Evolutionary conservation across 2,888 invertebrate species (phyloP).

Genomic region (Hypsopygia costalis): DNA sequence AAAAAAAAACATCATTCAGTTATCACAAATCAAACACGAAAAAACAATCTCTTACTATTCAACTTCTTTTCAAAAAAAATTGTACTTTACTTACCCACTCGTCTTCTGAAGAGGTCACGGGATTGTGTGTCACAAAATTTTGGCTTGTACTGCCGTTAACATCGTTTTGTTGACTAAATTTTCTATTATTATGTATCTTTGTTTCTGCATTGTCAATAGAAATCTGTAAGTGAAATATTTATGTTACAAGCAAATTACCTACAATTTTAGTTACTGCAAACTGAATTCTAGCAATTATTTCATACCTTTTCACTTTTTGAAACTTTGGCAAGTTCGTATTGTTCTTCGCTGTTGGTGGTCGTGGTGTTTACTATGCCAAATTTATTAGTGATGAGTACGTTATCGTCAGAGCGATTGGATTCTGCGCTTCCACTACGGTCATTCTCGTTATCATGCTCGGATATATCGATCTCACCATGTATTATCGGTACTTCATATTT

Average conservation of each 20-base stretch:
- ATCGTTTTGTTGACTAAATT: constrained; percentile 1
- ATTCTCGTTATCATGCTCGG: constrained; percentile 11
- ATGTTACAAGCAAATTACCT: too few species aligned
- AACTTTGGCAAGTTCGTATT: too few species aligned
- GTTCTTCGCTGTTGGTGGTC: too few species aligned
- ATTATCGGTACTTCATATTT: not conserved
- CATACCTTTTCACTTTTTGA: too few species aligned
- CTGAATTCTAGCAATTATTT: too few species aligned
- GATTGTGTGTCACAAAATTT: not conserved
- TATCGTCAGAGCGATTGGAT: constrained; percentile 41
- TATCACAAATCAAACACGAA: too few species aligned
- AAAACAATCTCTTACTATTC: not conserved
- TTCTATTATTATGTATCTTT: not conserved
- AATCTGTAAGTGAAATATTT: too few species aligned
- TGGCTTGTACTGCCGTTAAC: constrained; percentile 2
- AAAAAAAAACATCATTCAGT: too few species aligned
- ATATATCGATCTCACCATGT: not conserved
- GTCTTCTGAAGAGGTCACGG: not conserved
- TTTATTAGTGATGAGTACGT: constrained; percentile 45
- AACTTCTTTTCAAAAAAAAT: not conserved
- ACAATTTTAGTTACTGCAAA: too few species aligned
- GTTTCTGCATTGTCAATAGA: too few species aligned
- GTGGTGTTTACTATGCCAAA: constrained; percentile 12
- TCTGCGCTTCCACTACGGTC: constrained; percentile 27
- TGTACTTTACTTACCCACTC: constrained; percentile 1